A percentile compares a stretch with the other conserved stretches of the same genome.
Conservation (phyloP, 2,888 invertebrate genomes). For the Anoplius nigerrimus region DNA sequence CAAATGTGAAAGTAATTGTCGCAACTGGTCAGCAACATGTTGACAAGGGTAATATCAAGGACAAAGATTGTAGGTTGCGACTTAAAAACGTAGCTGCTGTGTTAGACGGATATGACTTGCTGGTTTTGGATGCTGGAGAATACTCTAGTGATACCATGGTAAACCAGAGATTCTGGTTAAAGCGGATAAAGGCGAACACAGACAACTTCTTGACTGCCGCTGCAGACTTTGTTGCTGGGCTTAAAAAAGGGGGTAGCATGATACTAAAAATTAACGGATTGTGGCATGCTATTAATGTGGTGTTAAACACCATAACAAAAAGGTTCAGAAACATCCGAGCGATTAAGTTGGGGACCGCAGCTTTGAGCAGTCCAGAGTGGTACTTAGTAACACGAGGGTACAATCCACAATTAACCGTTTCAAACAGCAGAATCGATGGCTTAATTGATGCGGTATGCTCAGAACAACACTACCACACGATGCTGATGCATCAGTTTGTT, state of each 20-base stretch:
- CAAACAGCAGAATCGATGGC: neutral
- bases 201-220: neutral
- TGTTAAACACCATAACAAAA: neutral
- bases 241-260: neutral
- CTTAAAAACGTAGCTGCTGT: neutral
- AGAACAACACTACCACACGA: neutral
- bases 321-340: neutral
- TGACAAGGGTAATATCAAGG: neutral
- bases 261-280: conserved; percentile 6
- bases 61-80: neutral
- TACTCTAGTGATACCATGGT: neutral
- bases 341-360: conserved; percentile 4
- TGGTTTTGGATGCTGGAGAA: neutral
- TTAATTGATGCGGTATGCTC: neutral
- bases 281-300: conserved; percentile 1
- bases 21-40: neutral
- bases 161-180: conserved; percentile 6
- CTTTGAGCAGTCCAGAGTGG: neutral
- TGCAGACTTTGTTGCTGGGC: neutral
- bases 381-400: conserved; percentile 1
- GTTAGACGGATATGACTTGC: neutral
- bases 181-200: neutral
- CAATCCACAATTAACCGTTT: neutral
- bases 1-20: neutral
- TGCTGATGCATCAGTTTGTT: neutral